Percentiles rank a stretch among this genome's conserved stretches.
These are phyloP conservation scores for Mimumesa dahlbomi DNA, from an alignment of 2,888 invertebrate genomes.

Conservation along the genomic window DNA sequence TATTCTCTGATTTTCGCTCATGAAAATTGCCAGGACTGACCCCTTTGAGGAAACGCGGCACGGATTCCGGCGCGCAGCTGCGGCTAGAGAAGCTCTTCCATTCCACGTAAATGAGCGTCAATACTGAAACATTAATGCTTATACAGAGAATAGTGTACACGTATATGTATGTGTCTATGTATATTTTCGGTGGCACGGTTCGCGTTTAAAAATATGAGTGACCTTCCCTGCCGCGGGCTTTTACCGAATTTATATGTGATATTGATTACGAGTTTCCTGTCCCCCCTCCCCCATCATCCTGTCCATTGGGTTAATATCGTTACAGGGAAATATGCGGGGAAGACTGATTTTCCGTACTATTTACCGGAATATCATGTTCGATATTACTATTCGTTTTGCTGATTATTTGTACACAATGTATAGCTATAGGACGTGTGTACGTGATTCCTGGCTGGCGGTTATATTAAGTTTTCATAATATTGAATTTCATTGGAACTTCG, in stretches of 20 bases:
- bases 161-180: not conserved
- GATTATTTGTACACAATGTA: not conserved
- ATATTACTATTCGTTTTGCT: not conserved
- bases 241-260: conserved; percentile 1
- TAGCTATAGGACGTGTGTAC: not conserved
- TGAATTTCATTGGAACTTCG: too few species aligned
- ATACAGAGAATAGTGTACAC: too few species aligned
- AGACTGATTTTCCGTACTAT: not conserved
- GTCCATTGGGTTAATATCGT: not conserved
- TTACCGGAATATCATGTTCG: not conserved
- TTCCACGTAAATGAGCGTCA: conserved; percentile 33
- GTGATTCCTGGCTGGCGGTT: not conserved
- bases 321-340: not conserved
- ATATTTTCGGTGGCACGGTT: not conserved
- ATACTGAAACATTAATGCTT: conserved; percentile 23
- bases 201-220: conserved; percentile 1
- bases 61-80: conserved; percentile 10
- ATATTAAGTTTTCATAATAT: too few species aligned
- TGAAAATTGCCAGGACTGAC: conserved; percentile 62
- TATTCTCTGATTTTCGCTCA: conserved; percentile 64
- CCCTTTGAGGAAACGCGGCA: conserved; percentile 23
- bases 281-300: too few species aligned
- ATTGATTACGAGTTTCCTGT: too few species aligned
- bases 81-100: not conserved
- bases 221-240: not conserved